Evolutionary conservation across 2,888 invertebrate genomes (phyloP).

Genomic region (Thysanoteuthis rhombus): DNA sequence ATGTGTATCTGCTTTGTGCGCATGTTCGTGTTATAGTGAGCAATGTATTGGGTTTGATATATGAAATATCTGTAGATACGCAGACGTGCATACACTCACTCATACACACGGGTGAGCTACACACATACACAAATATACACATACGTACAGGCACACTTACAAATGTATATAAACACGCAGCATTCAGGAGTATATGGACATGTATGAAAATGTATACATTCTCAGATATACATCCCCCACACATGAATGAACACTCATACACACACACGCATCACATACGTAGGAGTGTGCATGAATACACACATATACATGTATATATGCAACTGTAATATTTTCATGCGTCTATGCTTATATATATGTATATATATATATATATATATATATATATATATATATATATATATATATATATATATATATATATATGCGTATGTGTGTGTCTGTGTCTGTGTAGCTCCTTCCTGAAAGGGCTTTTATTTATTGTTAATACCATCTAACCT

Average conservation of each 20-base stretch:
- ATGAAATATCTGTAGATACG: too few relatives aligned
- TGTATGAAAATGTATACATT: too few relatives aligned
- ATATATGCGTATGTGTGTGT: not conserved
- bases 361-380: not conserved
- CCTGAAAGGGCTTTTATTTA: not conserved
- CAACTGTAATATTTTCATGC: not conserved
- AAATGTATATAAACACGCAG: too few relatives aligned
- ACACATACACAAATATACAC: not conserved
- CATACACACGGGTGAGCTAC: not conserved
- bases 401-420: not conserved
- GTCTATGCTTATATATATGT: not conserved
- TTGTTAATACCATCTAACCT: not conserved
- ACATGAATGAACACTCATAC: not conserved
- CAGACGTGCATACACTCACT: too few relatives aligned
- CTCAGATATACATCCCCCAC: too few relatives aligned
- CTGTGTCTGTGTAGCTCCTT: not conserved
- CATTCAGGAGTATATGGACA: too few relatives aligned
- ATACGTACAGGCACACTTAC: not conserved
- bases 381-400: not conserved
- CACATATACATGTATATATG: not conserved
- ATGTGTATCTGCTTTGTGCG: too few relatives aligned
- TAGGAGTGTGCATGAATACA: not conserved
- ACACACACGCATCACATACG: not conserved
- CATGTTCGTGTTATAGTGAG: too few relatives aligned
- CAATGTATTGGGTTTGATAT: too few relatives aligned